Evolutionary conservation across 1,140 invertebrate species (phyloP), one percentile per base, ranked within the genome.

Genomic region (Scaptomyza pallida): DNA sequence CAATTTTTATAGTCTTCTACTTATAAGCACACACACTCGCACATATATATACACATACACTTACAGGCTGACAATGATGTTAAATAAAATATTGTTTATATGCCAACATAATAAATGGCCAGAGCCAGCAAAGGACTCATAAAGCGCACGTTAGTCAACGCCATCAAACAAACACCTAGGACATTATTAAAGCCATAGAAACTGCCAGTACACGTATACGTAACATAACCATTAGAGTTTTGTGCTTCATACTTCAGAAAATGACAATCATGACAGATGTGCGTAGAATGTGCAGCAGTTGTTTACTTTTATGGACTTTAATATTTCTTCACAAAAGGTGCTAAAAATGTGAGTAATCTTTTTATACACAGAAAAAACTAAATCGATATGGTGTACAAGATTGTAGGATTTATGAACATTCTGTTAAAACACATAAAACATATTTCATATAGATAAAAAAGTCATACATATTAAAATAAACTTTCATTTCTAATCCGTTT

Each of bases 71-170:
- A 80, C 79, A 86, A 88, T 88, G 75, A 88, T 86, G 81, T 86
- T 86, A 86, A 86, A 86, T 86, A 86, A 86, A 88, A 86, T 86
- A 86, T 86, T 88, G 81, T 86, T 86, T 88, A 86, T 88, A 75
- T 82, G 78, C 70, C 82, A 82, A 81, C 81, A 86, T 86, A 86
- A 86, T 88, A 86, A 88, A 88, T 88, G 81, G 82, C 71, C 78
- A 81, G 75, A 71, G 81, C 63, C 77, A 72, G 73, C 77, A 67
- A 71, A 79, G 70, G 64, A 82, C 77, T 81, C 81, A 65, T 88
- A 85, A 85, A 88, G 65, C 70, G 72, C 76, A 80, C 72, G 69
- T 72, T 72, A 67, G 47, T 48, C 62, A 72, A 23, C 40, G 48
- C 63, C 62, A 72, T 72, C 54, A 72, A 72, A 72, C 54, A 60